Base-by-base conservation (phyloP, 2,888 invertebrate genomes). In the Neoascia interrupta region DNA sequence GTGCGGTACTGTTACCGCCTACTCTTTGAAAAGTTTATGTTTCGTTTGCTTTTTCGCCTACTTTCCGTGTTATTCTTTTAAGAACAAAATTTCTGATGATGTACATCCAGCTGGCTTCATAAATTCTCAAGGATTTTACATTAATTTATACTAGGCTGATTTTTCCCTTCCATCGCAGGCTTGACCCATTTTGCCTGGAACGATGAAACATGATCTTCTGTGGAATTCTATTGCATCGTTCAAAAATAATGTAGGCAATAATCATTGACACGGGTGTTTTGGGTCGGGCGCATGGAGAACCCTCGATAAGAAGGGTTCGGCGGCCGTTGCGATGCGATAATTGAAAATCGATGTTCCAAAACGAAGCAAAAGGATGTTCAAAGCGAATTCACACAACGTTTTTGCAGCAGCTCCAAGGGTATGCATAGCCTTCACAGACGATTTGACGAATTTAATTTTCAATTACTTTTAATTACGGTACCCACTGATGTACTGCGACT, bases 331-430 rank as follows among this genome's bases (percentile, higher is more conserved):
- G 39, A 18, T 61, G 11, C 15, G n/a, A n/a, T 39, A 49, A 61
- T 61, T 61, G 31, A 1, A 49, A 61, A 61, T 61, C 61, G 49
- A 61, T 61, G 49, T 49, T 61, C 39, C n/a, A n/a, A 37, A 15
- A 49, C 15, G 28, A 60, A 36, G 23, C 28, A 43, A 58, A 31
- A 31, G 41, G 43, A 58, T 43, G 16, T 45, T 36, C 5, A 13
- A 60, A 21, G 13, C 0, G n/a, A 26, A 60, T 47, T 47, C 31
- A 43, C 41, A 43, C 19, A 18, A 11, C 16, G 34, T 51, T 34
- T 51, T 2, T n/a, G n/a, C 10, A 11, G 49, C n/a, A 23, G 13
- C 1, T 6, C 19, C 10, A 3, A 1, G 10, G 36, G 36, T 5
- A 5, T 2, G 19, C 10, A 2, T 26, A 18, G 13, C 10, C 13